phyloP scores from a whole-genome alignment of 2,797 vertebrate species.

The Sebastes oblongus region DNA sequence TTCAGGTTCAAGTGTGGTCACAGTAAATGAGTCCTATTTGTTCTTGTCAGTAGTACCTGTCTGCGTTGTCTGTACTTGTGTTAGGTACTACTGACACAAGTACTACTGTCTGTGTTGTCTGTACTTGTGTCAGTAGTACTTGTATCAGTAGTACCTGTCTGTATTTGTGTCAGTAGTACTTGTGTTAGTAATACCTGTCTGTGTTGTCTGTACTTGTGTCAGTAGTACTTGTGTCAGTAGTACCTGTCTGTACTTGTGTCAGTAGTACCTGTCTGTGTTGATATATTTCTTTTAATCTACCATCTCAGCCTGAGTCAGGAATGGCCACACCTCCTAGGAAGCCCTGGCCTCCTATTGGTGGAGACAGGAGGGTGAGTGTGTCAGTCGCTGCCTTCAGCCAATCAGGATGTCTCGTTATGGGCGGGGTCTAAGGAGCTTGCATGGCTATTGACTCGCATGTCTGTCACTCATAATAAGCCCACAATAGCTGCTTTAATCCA shows the following conservation, averaged over 20 bases:
- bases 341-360: slow-evolving; percentile 75
- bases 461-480: slow-evolving; percentile 33
- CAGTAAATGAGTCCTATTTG: too few relatives aligned
- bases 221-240: background rate
- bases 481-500: too few relatives aligned
- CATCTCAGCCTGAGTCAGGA: slow-evolving; percentile 70
- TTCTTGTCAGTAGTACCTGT: too few relatives aligned
- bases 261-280: background rate
- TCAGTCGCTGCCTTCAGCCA: slow-evolving; percentile 34
- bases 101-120: too few relatives aligned
- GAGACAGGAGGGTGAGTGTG: slow-evolving; percentile 81
- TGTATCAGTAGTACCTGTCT: too few relatives aligned
- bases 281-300: slow-evolving; percentile 43
- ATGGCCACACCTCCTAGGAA: slow-evolving; percentile 76
- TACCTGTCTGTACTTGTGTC: background rate
- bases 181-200: background rate
- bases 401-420: background rate
- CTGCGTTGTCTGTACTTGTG: background rate
- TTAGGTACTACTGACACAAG: too few relatives aligned
- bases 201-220: too few relatives aligned
- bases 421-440: background rate
- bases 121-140: too few relatives aligned
- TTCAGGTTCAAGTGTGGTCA: too few relatives aligned
- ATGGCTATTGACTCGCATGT: slow-evolving; percentile 46
- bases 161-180: background rate